Percentiles rank a stretch among this genome's conserved stretches.
phyloP scores from a whole-genome alignment of 92 coral and sea anemone genomes.

The Pocillopora meandrina region DNA sequence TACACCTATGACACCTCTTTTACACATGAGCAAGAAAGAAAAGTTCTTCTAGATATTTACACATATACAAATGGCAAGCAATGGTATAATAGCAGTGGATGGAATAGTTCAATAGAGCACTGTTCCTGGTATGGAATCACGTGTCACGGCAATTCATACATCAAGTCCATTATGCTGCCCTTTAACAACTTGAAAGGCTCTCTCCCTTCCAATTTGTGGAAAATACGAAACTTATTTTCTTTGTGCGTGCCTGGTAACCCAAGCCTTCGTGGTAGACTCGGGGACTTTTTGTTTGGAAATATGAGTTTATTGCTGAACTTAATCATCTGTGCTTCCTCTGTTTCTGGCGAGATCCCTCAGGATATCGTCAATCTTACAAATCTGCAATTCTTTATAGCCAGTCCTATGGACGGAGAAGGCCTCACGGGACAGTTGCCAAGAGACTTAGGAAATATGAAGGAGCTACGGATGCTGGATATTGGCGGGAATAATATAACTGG shows the following conservation, averaged over 20 bases:
- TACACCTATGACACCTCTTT: constrained; percentile 44
- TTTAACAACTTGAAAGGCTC: constrained; percentile 52
- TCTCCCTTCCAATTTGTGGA: constrained; percentile 54
- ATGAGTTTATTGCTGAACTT: constrained; percentile 47
- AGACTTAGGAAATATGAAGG: constrained; percentile 50
- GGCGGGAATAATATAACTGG: constrained; percentile 54
- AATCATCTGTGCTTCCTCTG: constrained; percentile 16
- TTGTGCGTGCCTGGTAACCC: constrained; percentile 46
- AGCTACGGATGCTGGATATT: constrained; percentile 25
- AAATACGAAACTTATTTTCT: constrained; percentile 50
- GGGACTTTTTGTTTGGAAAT: constrained; percentile 48
- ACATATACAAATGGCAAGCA: constrained; percentile 39
- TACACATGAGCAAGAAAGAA: constrained; percentile 48
- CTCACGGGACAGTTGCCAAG: constrained; percentile 53
- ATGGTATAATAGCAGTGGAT: constrained; percentile 36
- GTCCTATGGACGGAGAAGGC: constrained; percentile 39
- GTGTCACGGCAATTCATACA: constrained; percentile 42
- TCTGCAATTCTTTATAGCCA: constrained; percentile 45
- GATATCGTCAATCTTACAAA: constrained; percentile 23
- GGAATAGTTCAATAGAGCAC: constrained; percentile 43
- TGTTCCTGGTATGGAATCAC: constrained; percentile 63
- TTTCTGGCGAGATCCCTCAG: constrained; percentile 42
- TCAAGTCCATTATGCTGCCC: constrained; percentile 41
- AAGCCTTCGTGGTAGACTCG: constrained; percentile 30
- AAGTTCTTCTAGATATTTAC: constrained; percentile 59